A percentile compares a stretch with the other conserved stretches of the same genome.
Conservation (phyloP, 2,797 vertebrate genomes). For the Gobio occitaniae region DNA sequence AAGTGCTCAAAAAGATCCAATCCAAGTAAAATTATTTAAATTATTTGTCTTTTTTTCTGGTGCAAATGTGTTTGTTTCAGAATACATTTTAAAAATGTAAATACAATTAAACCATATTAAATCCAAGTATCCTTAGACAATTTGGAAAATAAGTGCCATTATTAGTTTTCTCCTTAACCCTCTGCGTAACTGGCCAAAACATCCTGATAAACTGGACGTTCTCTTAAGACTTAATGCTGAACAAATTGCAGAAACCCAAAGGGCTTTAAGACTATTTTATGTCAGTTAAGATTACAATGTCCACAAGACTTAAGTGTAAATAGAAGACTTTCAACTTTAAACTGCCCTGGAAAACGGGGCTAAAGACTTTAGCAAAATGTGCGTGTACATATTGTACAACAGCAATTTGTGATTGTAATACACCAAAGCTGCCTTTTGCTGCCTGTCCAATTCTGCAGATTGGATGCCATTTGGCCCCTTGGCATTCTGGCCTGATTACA, state of each 20-base stretch:
- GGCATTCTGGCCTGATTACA: constrained; percentile 96
- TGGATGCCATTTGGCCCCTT: constrained; percentile 90
- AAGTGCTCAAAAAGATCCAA: constrained; percentile 38
- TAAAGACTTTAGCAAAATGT: constrained; percentile 76
- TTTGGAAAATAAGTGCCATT: constrained; percentile 56
- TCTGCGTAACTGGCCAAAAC: constrained; percentile 46
- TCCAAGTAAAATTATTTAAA: not conserved
- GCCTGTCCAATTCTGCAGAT: constrained; percentile 84
- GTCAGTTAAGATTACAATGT: constrained; percentile 81
- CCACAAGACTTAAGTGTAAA: constrained; percentile 73
- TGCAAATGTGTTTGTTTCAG: not conserved
- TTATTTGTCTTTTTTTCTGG: not conserved
- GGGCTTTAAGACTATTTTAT: constrained; percentile 83
- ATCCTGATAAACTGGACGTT: constrained; percentile 52
- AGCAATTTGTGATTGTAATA: constrained; percentile 93
- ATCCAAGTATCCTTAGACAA: not conserved
- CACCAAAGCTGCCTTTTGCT: constrained; percentile 87
- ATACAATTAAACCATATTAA: not conserved
- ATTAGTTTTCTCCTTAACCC: constrained; percentile 22
- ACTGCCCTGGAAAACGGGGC: constrained; percentile 71
- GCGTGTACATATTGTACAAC: constrained; percentile 80
- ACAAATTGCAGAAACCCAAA: constrained; percentile 71
- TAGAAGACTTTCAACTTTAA: constrained; percentile 71
- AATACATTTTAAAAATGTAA: not conserved
- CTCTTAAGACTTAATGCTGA: constrained; percentile 78